Evolutionary conservation across 2,888 invertebrate genomes (phyloP), one percentile per base, ranked within the genome.

Genomic region (Timandra comae): DNA sequence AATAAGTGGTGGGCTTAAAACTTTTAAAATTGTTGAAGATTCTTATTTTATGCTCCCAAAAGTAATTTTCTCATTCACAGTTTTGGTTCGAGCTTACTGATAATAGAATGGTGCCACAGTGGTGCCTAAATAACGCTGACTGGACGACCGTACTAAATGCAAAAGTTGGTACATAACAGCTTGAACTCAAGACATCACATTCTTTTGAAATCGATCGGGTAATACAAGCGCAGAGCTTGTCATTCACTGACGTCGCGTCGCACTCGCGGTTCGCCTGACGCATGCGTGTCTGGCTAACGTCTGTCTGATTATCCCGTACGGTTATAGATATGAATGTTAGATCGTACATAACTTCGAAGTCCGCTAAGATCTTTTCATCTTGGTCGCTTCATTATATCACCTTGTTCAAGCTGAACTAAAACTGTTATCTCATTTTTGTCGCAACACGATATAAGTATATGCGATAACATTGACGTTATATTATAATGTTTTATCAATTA

Each of bases 241-340:
- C 82, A 82, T 81, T 82, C 76, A 79, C 73, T 81, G 79, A 80
- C 77, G 81, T 81, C 67, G 74, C 76, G 80, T 80, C 67, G 73
- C 58, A 59, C 62, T 64, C 56, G 60, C 54, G 64, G 59, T 45
- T 51, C 53, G 60, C 59, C 66, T 77, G 71, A 81, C 84, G 84
- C 84, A 84, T 84, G 84, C 84, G 84, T 81, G 82, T 81, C 80
- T 82, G 74, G 72, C 66, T 65, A 71, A 71, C 71, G 78, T 82
- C 78, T 84, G 80, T 75, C 64, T 82, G n/a, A n/a, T 77, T 84
- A 80, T 75, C 63, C 72, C 77, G 67, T 64, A 75, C 78, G 69
- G 65, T 69, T 80, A 70, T 65, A 81, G 71, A 75, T n/a, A n/a
- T 70, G 78, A 70, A 56, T 63, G 63, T 66, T 68, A 60, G 71